Evolutionary conservation across 2,888 invertebrate species (phyloP), one percentile per base, ranked within the genome.

Genomic region (Phymatocera aterrima): DNA sequence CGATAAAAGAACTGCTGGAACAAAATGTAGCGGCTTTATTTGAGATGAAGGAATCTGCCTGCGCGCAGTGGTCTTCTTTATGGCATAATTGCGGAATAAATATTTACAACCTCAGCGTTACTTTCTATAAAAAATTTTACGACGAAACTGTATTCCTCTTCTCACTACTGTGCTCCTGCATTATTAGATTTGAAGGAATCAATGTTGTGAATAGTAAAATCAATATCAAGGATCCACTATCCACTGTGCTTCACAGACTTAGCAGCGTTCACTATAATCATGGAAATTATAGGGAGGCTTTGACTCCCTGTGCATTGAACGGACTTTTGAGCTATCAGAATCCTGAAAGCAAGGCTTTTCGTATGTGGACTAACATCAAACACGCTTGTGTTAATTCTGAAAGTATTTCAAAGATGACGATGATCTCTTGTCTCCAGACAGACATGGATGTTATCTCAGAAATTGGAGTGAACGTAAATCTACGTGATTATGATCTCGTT

Each of bases 311-410:
- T 18, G 87, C 89, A 8, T 83, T 89, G 40, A 85, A 86, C 78
- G 87, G 83, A 18, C 72, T 89, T 21, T 61, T 89, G 10, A 87
- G 85, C 80, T 83, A 82, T 48, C 81, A 83, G 2, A 79, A 83
- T 15, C 34, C 79, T 2, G 81, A 85, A 10, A 83, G 82, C 3
- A 88, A 87, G 80, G 87, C 87, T n/a, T 88, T 85, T 77, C 83
- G 83, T 0, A 83, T 85, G 79, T 90, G 90, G 90, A 77, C 84
- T 0, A 82, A 75, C 31, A 85, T 89, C n/a, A 89, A 89, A 51
- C 79, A 85, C 2, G 85, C 87, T 72, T 78, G 77, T 4, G 10
- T 31, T 37, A 75, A 79, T 40, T 77, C 79, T 0, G 79, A 82
- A n/a, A 79, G 85, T 40, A 48, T 79, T 81, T 15, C 18, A 6